Conservation (phyloP, 2,888 invertebrate genomes). For the Electrophaes corylata region DNA sequence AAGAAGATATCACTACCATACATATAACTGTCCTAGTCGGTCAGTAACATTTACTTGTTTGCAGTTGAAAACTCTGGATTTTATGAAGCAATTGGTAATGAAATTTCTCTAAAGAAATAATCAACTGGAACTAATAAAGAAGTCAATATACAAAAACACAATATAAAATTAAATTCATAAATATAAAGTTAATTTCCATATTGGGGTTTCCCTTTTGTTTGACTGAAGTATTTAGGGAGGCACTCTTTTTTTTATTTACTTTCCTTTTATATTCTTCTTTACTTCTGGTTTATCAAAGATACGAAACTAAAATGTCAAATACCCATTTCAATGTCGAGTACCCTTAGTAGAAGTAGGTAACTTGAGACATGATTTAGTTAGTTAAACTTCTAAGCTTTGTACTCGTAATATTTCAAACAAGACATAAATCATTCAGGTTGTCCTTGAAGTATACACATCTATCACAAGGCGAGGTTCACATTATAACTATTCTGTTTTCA, state of each 20-base stretch:
- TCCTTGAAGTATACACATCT: background rate
- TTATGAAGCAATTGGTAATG: background rate
- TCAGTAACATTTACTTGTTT: slow-evolving; percentile 17
- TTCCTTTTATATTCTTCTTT: background rate
- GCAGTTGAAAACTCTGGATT: slow-evolving; percentile 1
- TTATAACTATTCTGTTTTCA: background rate
- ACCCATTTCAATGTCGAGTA: slow-evolving; percentile 38
- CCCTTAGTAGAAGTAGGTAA: slow-evolving; percentile 35
- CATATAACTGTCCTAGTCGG: no score
- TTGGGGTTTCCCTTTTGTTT: no score
- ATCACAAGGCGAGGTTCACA: background rate
- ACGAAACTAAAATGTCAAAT: slow-evolving; percentile 37
- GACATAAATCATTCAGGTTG: slow-evolving; percentile 13
- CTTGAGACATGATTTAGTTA: slow-evolving; percentile 38
- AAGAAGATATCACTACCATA: no score
- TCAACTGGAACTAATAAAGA: no score
- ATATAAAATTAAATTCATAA: no score
- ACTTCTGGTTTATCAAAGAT: slow-evolving; percentile 12
- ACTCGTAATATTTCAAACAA: slow-evolving; percentile 12
- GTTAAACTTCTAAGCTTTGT: slow-evolving; percentile 27
- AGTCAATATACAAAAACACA: no score
- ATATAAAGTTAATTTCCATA: no score
- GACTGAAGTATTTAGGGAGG: no score
- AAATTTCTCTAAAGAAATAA: background rate
- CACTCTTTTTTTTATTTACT: background rate